phyloP scores from a whole-genome alignment of 2,113 vertebrate species.

The Paralichthys olivaceus region DNA sequence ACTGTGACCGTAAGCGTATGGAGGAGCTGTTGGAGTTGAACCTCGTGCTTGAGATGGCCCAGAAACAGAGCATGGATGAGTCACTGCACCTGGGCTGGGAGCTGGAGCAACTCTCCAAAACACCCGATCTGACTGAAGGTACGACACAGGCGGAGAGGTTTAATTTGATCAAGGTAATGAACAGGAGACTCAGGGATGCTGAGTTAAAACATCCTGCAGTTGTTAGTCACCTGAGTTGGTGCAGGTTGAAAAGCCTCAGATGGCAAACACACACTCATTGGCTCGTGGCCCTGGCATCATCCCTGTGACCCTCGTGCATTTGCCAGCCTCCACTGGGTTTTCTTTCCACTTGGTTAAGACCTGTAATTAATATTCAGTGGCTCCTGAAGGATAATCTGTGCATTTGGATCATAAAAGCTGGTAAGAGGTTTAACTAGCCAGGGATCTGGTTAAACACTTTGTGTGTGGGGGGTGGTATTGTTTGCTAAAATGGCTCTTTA shows the following conservation, averaged over 20 bases:
- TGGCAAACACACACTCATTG: conserved; percentile 14
- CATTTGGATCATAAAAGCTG: conserved; percentile 60
- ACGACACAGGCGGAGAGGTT: conserved; percentile 21
- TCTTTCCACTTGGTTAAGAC: conserved; percentile 69
- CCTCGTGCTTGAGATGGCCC: conserved; percentile 95
- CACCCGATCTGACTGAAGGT: conserved; percentile 93
- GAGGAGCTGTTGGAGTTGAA: conserved; percentile 99
- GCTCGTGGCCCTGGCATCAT: conserved; percentile 19
- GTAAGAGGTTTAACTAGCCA: conserved; percentile 74
- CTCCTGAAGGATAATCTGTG: conserved; percentile 69
- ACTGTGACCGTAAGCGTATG: conserved; percentile 96
- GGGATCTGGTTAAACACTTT: conserved; percentile 69
- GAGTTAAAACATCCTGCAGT: too few relatives aligned
- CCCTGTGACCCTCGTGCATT: conserved; percentile 1
- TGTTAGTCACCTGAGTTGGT: not conserved
- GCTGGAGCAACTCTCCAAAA: conserved; percentile 95
- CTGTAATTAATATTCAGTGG: conserved; percentile 76
- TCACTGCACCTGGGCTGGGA: conserved; percentile 98
- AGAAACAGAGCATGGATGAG: conserved; percentile 99
- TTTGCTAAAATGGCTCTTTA: conserved; percentile 58
- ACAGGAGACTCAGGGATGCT: too few relatives aligned
- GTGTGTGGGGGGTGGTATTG: conserved; percentile 10
- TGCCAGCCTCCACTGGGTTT: conserved; percentile 51
- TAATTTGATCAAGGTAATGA: not conserved
- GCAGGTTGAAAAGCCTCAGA: conserved; percentile 5